Conservation (phyloP, 2,888 invertebrate genomes). For the Perdita meconis region DNA sequence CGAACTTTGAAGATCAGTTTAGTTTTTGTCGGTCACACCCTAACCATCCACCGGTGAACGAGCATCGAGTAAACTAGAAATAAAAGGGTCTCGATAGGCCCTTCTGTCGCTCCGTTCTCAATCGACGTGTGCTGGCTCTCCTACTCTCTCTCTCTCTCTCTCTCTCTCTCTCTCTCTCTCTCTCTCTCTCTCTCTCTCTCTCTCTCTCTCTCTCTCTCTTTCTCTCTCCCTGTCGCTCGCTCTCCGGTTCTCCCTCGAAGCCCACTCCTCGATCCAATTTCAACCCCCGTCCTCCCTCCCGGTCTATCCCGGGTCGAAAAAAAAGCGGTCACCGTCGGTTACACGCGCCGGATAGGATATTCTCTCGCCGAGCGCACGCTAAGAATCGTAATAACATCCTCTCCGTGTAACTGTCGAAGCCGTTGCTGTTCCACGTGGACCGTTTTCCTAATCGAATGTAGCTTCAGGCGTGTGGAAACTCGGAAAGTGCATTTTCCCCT, state of each 20-base stretch:
- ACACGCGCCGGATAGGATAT: constrained; percentile 43
- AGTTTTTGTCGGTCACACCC: constrained; percentile 27
- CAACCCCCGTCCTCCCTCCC: constrained; percentile 31
- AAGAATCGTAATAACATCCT: constrained; percentile 59
- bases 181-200: too few species aligned
- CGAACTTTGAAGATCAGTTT: constrained; percentile 8
- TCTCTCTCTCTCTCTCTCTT: too few species aligned
- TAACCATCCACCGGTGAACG: constrained; percentile 28
- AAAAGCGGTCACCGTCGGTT: constrained; percentile 39
- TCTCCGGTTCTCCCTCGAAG: neutral
- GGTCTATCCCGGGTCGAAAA: constrained; percentile 3
- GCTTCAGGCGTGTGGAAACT: constrained; percentile 20
- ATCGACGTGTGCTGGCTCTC: constrained; percentile 20
- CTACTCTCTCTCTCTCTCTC: too few species aligned
- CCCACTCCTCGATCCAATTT: constrained; percentile 49
- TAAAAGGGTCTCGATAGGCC: constrained; percentile 56
- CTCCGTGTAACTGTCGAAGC: constrained; percentile 23
- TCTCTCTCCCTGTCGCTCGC: too few species aligned
- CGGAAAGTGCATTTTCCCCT: constrained; percentile 7
- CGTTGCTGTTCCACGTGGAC: constrained; percentile 32
- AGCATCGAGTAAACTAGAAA: constrained; percentile 53
- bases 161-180: too few species aligned
- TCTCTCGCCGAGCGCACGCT: constrained; percentile 29
- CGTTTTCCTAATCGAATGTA: constrained; percentile 48
- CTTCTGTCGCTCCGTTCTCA: constrained; percentile 20